Base-by-base conservation (phyloP, 2,113 vertebrate genomes). In the Petaurus breviceps region DNA sequence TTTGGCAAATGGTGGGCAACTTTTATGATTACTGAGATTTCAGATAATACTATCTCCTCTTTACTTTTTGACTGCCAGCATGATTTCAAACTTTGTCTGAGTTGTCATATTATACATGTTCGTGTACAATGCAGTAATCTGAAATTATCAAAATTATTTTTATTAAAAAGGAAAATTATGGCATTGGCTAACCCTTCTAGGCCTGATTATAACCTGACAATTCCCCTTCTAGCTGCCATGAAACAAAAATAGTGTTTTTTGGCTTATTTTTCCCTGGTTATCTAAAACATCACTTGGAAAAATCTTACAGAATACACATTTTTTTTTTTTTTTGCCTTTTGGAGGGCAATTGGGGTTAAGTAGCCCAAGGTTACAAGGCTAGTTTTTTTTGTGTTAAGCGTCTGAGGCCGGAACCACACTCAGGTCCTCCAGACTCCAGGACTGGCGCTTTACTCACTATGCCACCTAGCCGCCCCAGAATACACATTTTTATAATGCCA, bases 141-240 rank as follows among this genome's bases (percentile, higher is more conserved):
- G 8, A 97, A 97, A 95, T 95, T 97, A 97, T 84, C 52, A 92
- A 96, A 96, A 92, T 95, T 96, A 97, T 22, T 96, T 95, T 96
- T 68, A 96, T 94, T 92, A 55, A 97, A 92, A 94, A 92, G 97
- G 91, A 97, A 96, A 93, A 96, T 61, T 95, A 96, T 57, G 94
- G 54, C 90, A 95, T 95, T 96, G 93, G 95, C 90, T 91, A 95
- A 52, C 90, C 93, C 92, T 50, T 91, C 92, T 93, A 96, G 90
- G 52, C 51, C 94, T 95, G 61, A 97, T 92, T 93, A 96, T 49
- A 95, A 68, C 92, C 97, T 96, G 97, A 94, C 93, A 95, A 96
- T 94, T 94, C 89, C 51, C 93, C 97, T 92, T 37, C 96, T 97
- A 96, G 90, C 95, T 93, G 93, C 95, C 89, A 96, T 96, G 93